Conservation (phyloP, 53 echinoderm and acorn worm species). For the Antedon mediterranea region DNA sequence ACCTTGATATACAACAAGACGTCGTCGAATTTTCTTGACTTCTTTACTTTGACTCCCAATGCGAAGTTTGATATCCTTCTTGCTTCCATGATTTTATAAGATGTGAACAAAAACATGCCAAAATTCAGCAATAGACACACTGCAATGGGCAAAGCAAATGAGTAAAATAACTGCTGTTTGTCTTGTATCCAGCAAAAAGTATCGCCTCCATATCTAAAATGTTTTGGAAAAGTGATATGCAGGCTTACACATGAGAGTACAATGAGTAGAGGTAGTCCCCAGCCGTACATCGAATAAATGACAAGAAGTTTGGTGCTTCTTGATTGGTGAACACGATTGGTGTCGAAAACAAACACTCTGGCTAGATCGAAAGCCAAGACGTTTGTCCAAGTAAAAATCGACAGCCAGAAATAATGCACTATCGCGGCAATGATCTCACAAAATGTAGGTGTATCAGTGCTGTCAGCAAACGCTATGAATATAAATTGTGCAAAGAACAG, state of each 20-base stretch:
- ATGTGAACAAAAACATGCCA: background rate
- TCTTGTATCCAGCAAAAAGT: background rate
- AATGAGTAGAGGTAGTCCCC: slow-evolving; percentile 21
- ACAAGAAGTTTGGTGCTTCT: background rate
- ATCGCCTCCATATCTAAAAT: background rate
- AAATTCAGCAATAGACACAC: background rate
- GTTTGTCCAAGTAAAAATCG: slow-evolving; percentile 43
- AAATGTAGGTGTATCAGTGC: slow-evolving; percentile 9
- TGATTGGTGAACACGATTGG: slow-evolving; percentile 9
- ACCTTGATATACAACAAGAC: background rate
- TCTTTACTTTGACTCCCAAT: background rate
- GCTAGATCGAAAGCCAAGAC: slow-evolving; percentile 45
- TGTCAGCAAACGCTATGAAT: slow-evolving; percentile 30
- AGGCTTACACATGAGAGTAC: slow-evolving; percentile 22
- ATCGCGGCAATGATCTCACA: slow-evolving; percentile 33
- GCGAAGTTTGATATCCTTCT: background rate
- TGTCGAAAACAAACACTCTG: slow-evolving; percentile 34
- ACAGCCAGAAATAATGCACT: slow-evolving; percentile 49
- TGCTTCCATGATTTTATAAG: background rate
- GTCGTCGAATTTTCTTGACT: background rate
- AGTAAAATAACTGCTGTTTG: background rate
- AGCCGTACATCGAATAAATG: slow-evolving; percentile 12
- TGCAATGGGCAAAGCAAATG: background rate
- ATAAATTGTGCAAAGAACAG: slow-evolving; percentile 49
- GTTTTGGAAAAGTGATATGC: slow-evolving; percentile 4